These are phyloP conservation scores for Homalodisca vitripennis DNA, from an alignment of 1,140 invertebrate genomes.

Conservation along the genomic window DNA sequence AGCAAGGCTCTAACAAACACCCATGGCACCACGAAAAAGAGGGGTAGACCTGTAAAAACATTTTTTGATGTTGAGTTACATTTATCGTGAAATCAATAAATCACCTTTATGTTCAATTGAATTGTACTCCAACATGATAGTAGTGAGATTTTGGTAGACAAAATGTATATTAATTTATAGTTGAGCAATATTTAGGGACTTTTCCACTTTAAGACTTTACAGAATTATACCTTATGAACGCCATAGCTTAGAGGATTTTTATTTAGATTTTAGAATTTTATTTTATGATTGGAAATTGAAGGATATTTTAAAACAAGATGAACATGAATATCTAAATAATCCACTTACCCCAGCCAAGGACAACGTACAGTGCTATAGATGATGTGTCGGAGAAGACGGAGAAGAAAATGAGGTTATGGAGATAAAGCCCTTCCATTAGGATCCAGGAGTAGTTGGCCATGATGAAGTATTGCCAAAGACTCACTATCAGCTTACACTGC, in stretches of 20 bases:
- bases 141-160: no score
- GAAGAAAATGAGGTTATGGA: slow-evolving; percentile 74
- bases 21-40: slow-evolving; percentile 59
- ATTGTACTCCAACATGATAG: no score
- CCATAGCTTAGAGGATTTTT: no score
- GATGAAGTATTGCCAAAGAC: slow-evolving; percentile 68
- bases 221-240: no score
- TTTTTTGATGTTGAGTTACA: neutral
- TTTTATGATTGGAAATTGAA: no score
- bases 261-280: no score
- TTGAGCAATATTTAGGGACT: no score
- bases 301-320: no score
- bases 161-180: no score
- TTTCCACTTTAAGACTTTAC: no score
- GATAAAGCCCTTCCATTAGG: slow-evolving; percentile 78
- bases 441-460: slow-evolving; percentile 80
- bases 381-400: slow-evolving; percentile 68
- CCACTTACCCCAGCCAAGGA: slow-evolving; percentile 75
- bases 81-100: neutral
- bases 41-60: slow-evolving; percentile 50
- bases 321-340: no score
- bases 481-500: slow-evolving; percentile 49
- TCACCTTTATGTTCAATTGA: no score
- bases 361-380: slow-evolving; percentile 64
- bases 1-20: slow-evolving; percentile 53